Conservation (phyloP, 2,888 invertebrate genomes). For the Mellilla xanthometata region DNA sequence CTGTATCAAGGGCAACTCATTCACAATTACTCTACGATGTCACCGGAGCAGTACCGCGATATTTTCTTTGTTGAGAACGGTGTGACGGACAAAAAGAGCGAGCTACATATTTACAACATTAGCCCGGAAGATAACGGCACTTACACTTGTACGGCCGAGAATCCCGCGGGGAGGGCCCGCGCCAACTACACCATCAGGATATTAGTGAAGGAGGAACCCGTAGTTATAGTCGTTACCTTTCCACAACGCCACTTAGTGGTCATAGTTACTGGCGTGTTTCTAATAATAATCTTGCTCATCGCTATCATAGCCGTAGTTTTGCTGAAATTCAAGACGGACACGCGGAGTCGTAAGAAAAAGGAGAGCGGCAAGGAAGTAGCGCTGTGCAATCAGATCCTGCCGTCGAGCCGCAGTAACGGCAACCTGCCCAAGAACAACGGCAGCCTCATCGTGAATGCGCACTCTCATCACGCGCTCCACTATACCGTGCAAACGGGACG, state of each 20-base stretch:
- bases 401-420: conserved; percentile 69
- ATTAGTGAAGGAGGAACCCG: conserved; percentile 87
- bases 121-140: conserved; percentile 92
- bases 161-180: conserved; percentile 90
- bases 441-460: conserved; percentile 77
- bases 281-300: conserved; percentile 85
- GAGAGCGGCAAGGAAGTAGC: conserved; percentile 85
- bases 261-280: conserved; percentile 85
- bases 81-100: conserved; percentile 88
- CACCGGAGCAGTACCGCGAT: conserved; percentile 85
- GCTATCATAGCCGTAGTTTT: conserved; percentile 86
- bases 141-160: conserved; percentile 93
- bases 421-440: conserved; percentile 82
- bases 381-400: conserved; percentile 80
- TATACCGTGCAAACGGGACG: conserved; percentile 74
- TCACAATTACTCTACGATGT: conserved; percentile 88
- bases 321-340: conserved; percentile 78
- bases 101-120: conserved; percentile 90
- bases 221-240: conserved; percentile 86
- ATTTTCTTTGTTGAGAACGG: conserved; percentile 88
- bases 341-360: conserved; percentile 77
- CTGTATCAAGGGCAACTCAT: conserved; percentile 91
- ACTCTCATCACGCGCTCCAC: conserved; percentile 82
- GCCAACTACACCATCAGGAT: conserved; percentile 92
- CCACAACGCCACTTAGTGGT: conserved; percentile 88